Conservation (phyloP, 1,140 invertebrate species). For the Carposina sasakii region DNA sequence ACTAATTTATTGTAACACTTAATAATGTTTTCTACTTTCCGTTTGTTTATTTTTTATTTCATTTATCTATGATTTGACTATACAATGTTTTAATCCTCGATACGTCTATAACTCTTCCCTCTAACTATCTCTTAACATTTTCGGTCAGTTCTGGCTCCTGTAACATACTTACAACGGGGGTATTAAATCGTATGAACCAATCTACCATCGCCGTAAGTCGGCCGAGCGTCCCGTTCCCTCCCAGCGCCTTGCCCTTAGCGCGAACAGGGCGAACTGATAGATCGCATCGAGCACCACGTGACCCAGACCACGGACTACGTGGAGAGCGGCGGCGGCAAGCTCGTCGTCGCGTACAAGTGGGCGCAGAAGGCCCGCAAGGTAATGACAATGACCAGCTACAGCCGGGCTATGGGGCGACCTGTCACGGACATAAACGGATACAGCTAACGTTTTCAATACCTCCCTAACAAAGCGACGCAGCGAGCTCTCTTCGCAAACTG, state of each 20-base stretch:
- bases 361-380: conserved; percentile 93
- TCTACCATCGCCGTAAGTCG: conserved; percentile 34
- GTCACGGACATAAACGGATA: too few relatives aligned
- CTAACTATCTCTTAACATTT: conserved; percentile 35
- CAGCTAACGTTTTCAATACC: too few relatives aligned
- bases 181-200: conserved; percentile 58
- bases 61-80: conserved; percentile 23
- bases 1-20: conserved; percentile 25
- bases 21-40: conserved; percentile 22
- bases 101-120: conserved; percentile 15
- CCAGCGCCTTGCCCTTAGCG: conserved; percentile 58
- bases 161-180: conserved; percentile 39
- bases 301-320: conserved; percentile 86
- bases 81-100: conserved; percentile 16
- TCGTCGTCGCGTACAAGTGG: conserved; percentile 86
- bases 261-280: conserved; percentile 91
- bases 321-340: conserved; percentile 83
- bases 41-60: conserved; percentile 21
- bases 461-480: too few relatives aligned
- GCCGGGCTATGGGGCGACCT: too few relatives aligned
- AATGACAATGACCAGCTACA: conserved; percentile 59
- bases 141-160: conserved; percentile 35
- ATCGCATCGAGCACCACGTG: conserved; percentile 94
- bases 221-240: conserved; percentile 41
- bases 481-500: too few relatives aligned